These are phyloP conservation scores for Lottia scabra DNA, from an alignment of 2,888 invertebrate genomes.

Conservation along the genomic window DNA sequence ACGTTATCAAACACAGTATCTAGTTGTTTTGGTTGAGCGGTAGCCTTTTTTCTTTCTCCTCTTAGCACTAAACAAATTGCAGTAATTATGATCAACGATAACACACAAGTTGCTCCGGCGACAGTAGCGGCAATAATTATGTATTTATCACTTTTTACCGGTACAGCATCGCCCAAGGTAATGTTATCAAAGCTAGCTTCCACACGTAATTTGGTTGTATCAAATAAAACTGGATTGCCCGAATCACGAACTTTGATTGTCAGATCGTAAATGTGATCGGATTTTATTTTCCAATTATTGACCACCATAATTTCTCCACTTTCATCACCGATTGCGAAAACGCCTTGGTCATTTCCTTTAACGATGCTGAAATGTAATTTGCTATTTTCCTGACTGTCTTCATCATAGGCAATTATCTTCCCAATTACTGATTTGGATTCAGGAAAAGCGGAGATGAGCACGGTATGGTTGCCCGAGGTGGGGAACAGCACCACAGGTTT, in stretches of 20 bases:
- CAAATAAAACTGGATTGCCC: slow-evolving; percentile 22
- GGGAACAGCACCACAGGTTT: slow-evolving; percentile 15
- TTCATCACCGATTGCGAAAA: slow-evolving; percentile 9
- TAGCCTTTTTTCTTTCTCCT: slow-evolving; percentile 21
- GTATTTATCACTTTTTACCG: slow-evolving; percentile 18
- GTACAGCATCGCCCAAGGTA: slow-evolving; percentile 10
- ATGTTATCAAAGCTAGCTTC: slow-evolving; percentile 30
- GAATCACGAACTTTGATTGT: slow-evolving; percentile 28
- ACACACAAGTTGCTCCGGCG: slow-evolving; percentile 31
- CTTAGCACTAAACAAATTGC: slow-evolving; percentile 34
- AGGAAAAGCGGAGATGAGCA: slow-evolving; percentile 7
- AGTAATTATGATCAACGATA: slow-evolving; percentile 35
- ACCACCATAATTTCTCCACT: slow-evolving; percentile 11
- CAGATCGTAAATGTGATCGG: slow-evolving; percentile 26
- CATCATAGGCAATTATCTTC: slow-evolving; percentile 17
- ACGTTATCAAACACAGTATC: slow-evolving; percentile 15
- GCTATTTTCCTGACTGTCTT: slow-evolving; percentile 9
- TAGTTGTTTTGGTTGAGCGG: slow-evolving; percentile 4
- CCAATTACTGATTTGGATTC: slow-evolving; percentile 12
- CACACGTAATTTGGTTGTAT: slow-evolving; percentile 27
- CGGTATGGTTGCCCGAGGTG: slow-evolving; percentile 11
- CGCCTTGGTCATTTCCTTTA: slow-evolving; percentile 5
- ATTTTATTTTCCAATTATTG: slow-evolving; percentile 14
- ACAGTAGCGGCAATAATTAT: slow-evolving; percentile 36
- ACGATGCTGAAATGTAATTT: slow-evolving; percentile 6